Conservation (phyloP, 1,140 invertebrate genomes). For the Lutraria rhynchaena region DNA sequence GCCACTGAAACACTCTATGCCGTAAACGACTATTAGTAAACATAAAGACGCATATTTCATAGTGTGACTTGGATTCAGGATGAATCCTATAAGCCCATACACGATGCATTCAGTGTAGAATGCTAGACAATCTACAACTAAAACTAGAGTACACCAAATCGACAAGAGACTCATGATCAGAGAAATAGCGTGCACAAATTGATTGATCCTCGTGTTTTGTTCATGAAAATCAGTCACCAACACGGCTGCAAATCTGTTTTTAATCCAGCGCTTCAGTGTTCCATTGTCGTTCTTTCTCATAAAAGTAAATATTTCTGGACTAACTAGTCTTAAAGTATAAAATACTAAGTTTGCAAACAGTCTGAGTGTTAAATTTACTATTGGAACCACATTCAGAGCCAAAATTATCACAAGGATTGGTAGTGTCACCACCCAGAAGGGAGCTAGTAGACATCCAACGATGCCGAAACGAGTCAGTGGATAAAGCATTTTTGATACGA, state of each 20-base stretch:
- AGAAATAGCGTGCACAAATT: constrained; percentile 12
- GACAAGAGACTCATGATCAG: constrained; percentile 18
- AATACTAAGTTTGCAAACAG: constrained; percentile 10
- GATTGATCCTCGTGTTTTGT: not conserved
- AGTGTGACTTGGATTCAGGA: constrained; percentile 31
- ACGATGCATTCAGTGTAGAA: constrained; percentile 30
- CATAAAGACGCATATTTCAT: constrained; percentile 31
- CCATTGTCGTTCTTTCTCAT: not conserved
- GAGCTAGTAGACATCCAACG: constrained; percentile 14
- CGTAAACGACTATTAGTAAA: constrained; percentile 24
- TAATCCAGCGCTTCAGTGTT: not conserved
- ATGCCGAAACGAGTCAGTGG: constrained; percentile 23
- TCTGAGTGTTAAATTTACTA: constrained; percentile 22
- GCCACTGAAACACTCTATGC: constrained; percentile 16
- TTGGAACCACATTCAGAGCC: constrained; percentile 7
- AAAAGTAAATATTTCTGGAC: not conserved
- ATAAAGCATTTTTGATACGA: not conserved
- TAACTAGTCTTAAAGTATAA: not conserved
- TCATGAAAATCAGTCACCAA: constrained; percentile 4
- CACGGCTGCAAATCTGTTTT: constrained; percentile 1
- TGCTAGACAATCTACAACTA: constrained; percentile 22
- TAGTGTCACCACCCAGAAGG: constrained; percentile 7
- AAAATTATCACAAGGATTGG: not conserved
- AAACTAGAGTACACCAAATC: constrained; percentile 22
- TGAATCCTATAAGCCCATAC: constrained; percentile 34